Evolutionary conservation across 2,797 vertebrate genomes (phyloP).

Genomic region (Sebastolobus alascanus): DNA sequence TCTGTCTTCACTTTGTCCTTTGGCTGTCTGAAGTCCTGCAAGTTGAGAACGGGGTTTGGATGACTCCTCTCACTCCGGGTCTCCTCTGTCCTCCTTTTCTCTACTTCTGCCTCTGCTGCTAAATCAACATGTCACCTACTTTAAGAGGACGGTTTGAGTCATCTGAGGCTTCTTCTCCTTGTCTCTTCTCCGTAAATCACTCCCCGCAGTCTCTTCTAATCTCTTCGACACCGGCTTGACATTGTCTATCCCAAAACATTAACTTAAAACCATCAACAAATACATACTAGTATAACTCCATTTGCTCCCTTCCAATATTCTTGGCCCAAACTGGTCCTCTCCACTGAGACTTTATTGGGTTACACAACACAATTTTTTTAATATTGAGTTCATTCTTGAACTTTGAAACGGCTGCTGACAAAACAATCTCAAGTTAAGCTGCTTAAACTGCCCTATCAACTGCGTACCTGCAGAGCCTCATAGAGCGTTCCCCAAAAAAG

Average conservation of each 20-base stretch:
- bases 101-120: conserved; percentile 11
- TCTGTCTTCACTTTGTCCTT: conserved; percentile 42
- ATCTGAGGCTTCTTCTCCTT: conserved; percentile 18
- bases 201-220: not conserved
- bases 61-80: conserved; percentile 36
- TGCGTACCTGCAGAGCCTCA: no score
- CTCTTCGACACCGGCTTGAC: conserved; percentile 6
- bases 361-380: not conserved
- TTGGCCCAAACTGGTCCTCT: no score
- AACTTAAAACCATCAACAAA: conserved; percentile 17
- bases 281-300: not conserved
- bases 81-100: conserved; percentile 13
- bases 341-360: not conserved
- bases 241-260: not conserved
- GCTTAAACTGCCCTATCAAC: no score
- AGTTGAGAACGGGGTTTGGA: conserved; percentile 39
- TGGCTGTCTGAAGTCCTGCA: conserved; percentile 21
- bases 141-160: conserved; percentile 16
- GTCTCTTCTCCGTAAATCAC: conserved; percentile 6
- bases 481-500: no score
- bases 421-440: not conserved
- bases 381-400: not conserved
- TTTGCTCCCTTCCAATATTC: not conserved
- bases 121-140: conserved; percentile 38
- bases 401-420: not conserved